Conservation (phyloP, 2,797 vertebrate genomes). For the Eulemur coronatus region DNA sequence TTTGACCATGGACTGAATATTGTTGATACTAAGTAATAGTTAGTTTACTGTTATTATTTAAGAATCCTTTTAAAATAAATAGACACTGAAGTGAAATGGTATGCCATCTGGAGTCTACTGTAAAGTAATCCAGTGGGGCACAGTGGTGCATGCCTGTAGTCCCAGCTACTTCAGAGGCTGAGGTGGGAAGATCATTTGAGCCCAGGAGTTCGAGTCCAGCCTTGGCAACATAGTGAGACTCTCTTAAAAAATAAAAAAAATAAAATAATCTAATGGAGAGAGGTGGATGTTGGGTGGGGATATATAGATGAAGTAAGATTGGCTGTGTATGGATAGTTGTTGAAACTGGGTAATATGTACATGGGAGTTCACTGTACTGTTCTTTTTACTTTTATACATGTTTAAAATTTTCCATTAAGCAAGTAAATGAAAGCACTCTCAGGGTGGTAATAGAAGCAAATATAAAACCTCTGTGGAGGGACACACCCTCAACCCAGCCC, state of each 20-base stretch:
- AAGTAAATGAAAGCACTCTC: not conserved
- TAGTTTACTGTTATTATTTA: not conserved
- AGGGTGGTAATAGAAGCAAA: not conserved
- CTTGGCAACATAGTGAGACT: not conserved
- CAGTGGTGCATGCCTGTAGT: not conserved
- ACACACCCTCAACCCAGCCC: not conserved
- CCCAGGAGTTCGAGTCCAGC: not conserved
- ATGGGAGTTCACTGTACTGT: not conserved
- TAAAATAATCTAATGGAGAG: not conserved
- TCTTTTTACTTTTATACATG: not conserved
- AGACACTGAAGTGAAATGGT: not conserved
- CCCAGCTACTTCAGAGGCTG: not conserved
- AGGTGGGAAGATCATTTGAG: not conserved
- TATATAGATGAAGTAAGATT: not conserved
- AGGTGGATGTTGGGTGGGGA: not conserved
- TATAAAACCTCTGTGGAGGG: not conserved
- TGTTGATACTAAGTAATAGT: not conserved
- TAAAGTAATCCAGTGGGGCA: not conserved
- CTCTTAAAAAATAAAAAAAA: not conserved
- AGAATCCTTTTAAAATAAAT: not conserved
- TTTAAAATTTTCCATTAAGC: not conserved
- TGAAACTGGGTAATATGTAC: not conserved
- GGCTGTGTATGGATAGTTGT: not conserved
- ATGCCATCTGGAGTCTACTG: not conserved
- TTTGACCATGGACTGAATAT: not conserved